Percentiles rank a stretch among this genome's conserved stretches.
These are phyloP conservation scores for Cepaea hortensis DNA, from an alignment of 2,888 invertebrate genomes.

Conservation along the genomic window DNA sequence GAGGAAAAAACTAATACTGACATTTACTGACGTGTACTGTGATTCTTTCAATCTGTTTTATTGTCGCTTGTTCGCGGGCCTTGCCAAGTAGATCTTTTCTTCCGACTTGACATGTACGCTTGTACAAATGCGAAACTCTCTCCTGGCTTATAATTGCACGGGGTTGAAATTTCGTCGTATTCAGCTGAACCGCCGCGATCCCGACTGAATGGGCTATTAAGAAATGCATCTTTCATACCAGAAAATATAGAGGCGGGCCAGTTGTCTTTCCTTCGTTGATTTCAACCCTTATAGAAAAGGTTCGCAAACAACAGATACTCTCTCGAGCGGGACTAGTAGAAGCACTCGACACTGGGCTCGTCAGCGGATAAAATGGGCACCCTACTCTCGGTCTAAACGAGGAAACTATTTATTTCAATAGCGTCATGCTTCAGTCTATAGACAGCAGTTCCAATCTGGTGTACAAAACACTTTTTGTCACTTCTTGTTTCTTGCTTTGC, in stretches of 20 bases:
- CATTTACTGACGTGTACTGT: slow-evolving; percentile 23
- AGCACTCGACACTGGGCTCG: slow-evolving; percentile 15
- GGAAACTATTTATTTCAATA: slow-evolving; percentile 11
- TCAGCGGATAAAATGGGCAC: slow-evolving; percentile 26
- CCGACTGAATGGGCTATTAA: slow-evolving; percentile 27
- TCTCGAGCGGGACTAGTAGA: slow-evolving; percentile 20
- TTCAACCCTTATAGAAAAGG: slow-evolving; percentile 2
- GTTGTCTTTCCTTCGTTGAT: slow-evolving; percentile 37
- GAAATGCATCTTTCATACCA: slow-evolving; percentile 29
- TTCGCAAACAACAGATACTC: slow-evolving; percentile 29
- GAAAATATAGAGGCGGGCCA: slow-evolving; percentile 26
- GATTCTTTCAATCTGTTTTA: not conserved
- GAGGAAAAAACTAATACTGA: slow-evolving; percentile 1
- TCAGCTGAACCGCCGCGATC: slow-evolving; percentile 3
- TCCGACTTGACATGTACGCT: slow-evolving; percentile 14
- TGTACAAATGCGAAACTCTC: slow-evolving; percentile 34
- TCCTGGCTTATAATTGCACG: slow-evolving; percentile 27
- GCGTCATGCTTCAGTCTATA: slow-evolving; percentile 8
- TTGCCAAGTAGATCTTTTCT: slow-evolving; percentile 24
- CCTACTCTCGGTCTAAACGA: not conserved
- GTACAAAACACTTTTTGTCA: slow-evolving; percentile 30
- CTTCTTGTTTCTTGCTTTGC: not conserved
- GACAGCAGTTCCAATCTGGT: not conserved
- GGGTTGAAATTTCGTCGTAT: slow-evolving; percentile 25
- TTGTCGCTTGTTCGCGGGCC: not conserved